Percentiles rank a stretch among this genome's conserved stretches.
These are phyloP conservation scores for Drosophila kepulauana DNA, from an alignment of 1,140 invertebrate species.

Conservation along the genomic window DNA sequence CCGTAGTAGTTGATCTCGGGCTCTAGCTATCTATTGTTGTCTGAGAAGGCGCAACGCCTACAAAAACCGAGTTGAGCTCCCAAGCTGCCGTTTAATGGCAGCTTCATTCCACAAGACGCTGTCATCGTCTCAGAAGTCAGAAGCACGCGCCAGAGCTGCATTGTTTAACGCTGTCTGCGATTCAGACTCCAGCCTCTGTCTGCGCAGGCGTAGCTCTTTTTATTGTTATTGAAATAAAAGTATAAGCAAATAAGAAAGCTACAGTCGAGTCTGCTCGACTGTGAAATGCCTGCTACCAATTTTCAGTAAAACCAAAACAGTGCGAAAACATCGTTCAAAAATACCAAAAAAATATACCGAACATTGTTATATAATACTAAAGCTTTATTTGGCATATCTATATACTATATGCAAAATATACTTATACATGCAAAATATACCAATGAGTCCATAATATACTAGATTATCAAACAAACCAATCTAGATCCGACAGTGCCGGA, in stretches of 20 bases:
- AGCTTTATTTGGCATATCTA: too few species aligned
- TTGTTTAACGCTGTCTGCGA: constrained; percentile 52
- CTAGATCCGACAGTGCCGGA: too few species aligned
- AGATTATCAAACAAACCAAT: too few species aligned
- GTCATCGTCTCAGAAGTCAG: constrained; percentile 54
- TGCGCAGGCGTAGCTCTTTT: constrained; percentile 47
- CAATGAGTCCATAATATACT: too few species aligned
- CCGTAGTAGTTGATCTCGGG: constrained; percentile 4
- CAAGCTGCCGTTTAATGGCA: constrained; percentile 71
- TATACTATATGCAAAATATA: too few species aligned
- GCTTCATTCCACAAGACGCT: constrained; percentile 34
- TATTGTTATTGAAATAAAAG: constrained; percentile 70
- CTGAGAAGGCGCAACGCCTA: constrained; percentile 64
- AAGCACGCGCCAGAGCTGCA: constrained; percentile 47
- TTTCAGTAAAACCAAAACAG: too few species aligned
- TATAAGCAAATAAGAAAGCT: neutral
- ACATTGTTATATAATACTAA: too few species aligned
- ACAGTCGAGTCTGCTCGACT: too few species aligned
- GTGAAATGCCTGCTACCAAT: too few species aligned
- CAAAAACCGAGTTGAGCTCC: constrained; percentile 13
- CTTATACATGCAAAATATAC: too few species aligned
- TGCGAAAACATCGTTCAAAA: too few species aligned
- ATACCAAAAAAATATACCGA: too few species aligned
- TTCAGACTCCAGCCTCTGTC: constrained; percentile 36
- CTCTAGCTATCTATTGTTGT: constrained; percentile 37